phyloP scores from a whole-genome alignment of 2,888 invertebrate species.

The Callyntrura guangdongensis region DNA sequence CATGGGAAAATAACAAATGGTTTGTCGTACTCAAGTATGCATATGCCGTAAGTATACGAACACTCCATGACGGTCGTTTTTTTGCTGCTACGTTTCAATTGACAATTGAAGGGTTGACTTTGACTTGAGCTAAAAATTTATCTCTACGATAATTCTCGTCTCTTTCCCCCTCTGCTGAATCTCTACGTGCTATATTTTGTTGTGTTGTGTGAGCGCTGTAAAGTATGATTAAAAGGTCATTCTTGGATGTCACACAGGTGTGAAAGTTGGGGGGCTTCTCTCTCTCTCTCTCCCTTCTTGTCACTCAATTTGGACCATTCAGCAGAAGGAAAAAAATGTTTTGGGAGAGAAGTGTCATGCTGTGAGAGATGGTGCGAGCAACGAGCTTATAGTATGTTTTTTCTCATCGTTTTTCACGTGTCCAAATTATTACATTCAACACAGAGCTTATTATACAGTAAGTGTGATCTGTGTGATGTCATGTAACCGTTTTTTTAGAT shows the following conservation, averaged over 20 bases:
- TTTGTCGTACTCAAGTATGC: neutral
- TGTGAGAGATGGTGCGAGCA: slow-evolving; percentile 50
- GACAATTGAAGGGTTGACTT: slow-evolving; percentile 64
- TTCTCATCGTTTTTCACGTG: slow-evolving; percentile 53
- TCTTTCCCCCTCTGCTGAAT: neutral
- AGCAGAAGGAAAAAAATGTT: slow-evolving; percentile 38
- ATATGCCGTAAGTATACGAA: no score
- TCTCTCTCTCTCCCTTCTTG: slow-evolving; percentile 71
- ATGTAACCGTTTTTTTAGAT: neutral
- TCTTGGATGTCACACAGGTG: slow-evolving; percentile 84
- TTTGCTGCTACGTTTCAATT: slow-evolving; percentile 43
- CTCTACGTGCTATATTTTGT: neutral
- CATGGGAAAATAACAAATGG: slow-evolving; percentile 61
- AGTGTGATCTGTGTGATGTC: no score
- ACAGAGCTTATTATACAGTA: neutral
- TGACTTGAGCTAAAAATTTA: slow-evolving; percentile 3
- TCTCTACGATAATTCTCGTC: neutral
- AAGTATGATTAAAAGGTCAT: slow-evolving; percentile 84
- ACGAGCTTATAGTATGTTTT: slow-evolving; percentile 32
- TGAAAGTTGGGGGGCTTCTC: slow-evolving; percentile 82
- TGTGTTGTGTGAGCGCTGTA: neutral
- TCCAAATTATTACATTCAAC: slow-evolving; percentile 32
- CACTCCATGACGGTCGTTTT: slow-evolving; percentile 5
- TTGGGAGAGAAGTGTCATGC: slow-evolving; percentile 63
- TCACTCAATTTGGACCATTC: slow-evolving; percentile 83